These are phyloP conservation scores for Alsophila aescularia DNA, from an alignment of 2,888 invertebrate genomes.

Conservation along the genomic window DNA sequence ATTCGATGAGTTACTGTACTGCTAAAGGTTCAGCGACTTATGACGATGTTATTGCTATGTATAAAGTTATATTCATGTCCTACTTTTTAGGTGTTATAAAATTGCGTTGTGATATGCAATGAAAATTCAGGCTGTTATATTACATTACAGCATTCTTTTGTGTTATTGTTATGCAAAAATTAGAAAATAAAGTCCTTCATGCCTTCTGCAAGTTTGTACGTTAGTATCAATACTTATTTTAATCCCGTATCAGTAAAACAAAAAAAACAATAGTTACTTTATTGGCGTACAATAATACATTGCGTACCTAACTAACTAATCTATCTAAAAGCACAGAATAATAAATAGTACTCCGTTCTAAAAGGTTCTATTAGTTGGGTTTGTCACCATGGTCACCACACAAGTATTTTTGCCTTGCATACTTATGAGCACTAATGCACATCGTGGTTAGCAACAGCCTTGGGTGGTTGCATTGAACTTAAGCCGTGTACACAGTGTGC, in stretches of 20 bases:
- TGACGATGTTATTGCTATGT: not conserved
- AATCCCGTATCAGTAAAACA: no score
- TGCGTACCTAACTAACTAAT: no score
- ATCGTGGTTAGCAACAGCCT: conserved; percentile 42
- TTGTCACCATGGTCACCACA: conserved; percentile 17
- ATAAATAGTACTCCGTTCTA: no score
- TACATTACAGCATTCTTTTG: no score
- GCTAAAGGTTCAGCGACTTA: conserved; percentile 21
- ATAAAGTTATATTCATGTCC: not conserved
- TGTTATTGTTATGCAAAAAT: no score
- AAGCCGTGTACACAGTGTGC: conserved; percentile 35
- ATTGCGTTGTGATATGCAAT: not conserved
- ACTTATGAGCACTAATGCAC: conserved; percentile 23
- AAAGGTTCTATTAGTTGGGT: conserved; percentile 4
- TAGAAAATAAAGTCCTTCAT: no score
- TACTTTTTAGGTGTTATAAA: not conserved
- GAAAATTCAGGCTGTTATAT: no score
- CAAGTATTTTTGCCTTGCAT: conserved; percentile 8
- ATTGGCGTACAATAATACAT: no score
- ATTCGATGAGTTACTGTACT: conserved; percentile 17
- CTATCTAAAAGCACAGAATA: no score
- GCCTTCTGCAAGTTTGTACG: no score
- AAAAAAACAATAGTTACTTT: no score
- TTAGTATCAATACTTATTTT: no score
- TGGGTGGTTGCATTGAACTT: conserved; percentile 53